phyloP scores from a whole-genome alignment of 2,888 invertebrate genomes.

The Diadegma fenestrale region DNA sequence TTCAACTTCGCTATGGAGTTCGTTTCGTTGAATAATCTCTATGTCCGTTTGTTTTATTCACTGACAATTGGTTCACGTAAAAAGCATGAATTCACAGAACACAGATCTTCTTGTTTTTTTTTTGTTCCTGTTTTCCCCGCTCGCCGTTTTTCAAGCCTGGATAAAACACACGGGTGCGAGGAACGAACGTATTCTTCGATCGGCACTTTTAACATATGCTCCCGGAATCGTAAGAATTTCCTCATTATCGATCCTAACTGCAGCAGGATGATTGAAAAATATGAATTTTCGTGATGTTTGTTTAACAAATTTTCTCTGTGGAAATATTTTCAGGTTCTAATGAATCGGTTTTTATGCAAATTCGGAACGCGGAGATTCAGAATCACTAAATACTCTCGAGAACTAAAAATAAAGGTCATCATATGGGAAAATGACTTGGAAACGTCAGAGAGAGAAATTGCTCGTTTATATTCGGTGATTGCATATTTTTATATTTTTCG shows the following conservation, averaged over 20 bases:
- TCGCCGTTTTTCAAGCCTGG: neutral
- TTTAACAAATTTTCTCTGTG: neutral
- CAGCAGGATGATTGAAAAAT: neutral
- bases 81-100: slow-evolving; percentile 11
- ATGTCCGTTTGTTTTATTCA: slow-evolving; percentile 36
- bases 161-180: neutral
- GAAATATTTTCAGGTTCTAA: slow-evolving; percentile 18
- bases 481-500: neutral
- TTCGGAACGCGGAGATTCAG: slow-evolving; percentile 9
- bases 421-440: slow-evolving; percentile 27
- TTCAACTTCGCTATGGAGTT: slow-evolving; percentile 25
- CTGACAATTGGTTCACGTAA: slow-evolving; percentile 11
- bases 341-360: slow-evolving; percentile 5
- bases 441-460: slow-evolving; percentile 46
- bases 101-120: neutral
- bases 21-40: slow-evolving; percentile 26
- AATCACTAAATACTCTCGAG: slow-evolving; percentile 9
- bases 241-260: neutral
- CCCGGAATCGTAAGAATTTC: neutral
- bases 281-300: neutral
- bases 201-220: neutral
- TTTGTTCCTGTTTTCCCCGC: neutral
- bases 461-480: slow-evolving; percentile 20
- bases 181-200: neutral
- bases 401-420: slow-evolving; percentile 20